phyloP scores from a whole-genome alignment of 1,140 invertebrate species.

The Coelopa frigida region DNA sequence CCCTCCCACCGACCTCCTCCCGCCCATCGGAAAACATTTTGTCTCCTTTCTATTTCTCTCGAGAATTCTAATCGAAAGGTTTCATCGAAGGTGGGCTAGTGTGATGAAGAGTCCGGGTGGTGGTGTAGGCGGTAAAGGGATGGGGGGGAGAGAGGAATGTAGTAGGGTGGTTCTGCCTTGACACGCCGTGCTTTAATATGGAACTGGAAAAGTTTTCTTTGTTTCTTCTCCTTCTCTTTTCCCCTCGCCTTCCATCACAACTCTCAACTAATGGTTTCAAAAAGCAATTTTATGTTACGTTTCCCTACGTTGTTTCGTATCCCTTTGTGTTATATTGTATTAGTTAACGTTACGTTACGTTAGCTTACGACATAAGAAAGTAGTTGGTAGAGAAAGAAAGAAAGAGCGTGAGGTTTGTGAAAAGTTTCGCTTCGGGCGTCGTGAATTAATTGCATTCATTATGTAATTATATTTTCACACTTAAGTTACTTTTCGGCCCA shows the following conservation, averaged over 20 bases:
- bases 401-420: neutral
- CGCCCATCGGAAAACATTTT: too few species aligned
- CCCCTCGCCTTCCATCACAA: too few species aligned
- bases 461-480: too few species aligned
- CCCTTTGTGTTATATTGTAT: too few species aligned
- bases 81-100: too few species aligned
- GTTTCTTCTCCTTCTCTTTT: conserved; percentile 9
- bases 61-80: too few species aligned
- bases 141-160: conserved; percentile 8
- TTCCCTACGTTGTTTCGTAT: neutral
- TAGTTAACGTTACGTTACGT: neutral
- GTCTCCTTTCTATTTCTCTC: too few species aligned
- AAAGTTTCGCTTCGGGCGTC: too few species aligned
- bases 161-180: neutral
- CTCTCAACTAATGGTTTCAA: conserved; percentile 12
- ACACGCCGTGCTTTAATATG: neutral
- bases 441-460: too few species aligned
- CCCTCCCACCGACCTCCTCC: too few species aligned
- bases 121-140: conserved; percentile 18
- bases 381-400: neutral
- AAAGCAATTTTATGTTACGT: conserved; percentile 10
- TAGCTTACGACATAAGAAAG: neutral
- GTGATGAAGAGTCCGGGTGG: too few species aligned
- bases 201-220: conserved; percentile 16
- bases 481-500: too few species aligned